phyloP scores from a whole-genome alignment of 1,140 invertebrate species.

The Psix sp. region DNA sequence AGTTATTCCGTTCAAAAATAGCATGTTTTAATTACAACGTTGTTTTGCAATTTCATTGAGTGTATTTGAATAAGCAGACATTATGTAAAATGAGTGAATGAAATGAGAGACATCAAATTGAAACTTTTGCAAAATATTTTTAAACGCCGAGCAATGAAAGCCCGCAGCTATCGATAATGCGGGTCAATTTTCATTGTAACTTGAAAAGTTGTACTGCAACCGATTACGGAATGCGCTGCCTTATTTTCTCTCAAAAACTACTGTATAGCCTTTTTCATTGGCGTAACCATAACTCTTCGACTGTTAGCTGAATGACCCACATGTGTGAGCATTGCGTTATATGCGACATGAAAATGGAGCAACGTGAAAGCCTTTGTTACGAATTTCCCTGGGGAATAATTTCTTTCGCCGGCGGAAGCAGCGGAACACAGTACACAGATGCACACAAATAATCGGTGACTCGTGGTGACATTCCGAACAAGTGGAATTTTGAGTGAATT shows the following conservation, averaged over 20 bases:
- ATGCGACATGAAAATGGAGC: slow-evolving; percentile 50
- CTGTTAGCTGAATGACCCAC: slow-evolving; percentile 30
- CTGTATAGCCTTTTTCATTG: not conserved
- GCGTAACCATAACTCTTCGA: slow-evolving; percentile 1
- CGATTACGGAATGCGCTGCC: slow-evolving; percentile 20
- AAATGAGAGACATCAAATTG: too few species aligned
- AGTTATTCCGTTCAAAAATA: too few species aligned
- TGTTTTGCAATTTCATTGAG: too few species aligned
- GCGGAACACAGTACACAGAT: slow-evolving; percentile 64
- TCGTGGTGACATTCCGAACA: slow-evolving; percentile 65
- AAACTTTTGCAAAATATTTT: too few species aligned
- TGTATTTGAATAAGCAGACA: too few species aligned
- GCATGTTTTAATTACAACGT: too few species aligned
- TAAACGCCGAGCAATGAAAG: slow-evolving; percentile 21
- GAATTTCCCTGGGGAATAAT: slow-evolving; percentile 67
- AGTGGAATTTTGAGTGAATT: slow-evolving; percentile 54
- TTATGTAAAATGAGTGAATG: too few species aligned
- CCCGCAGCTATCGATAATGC: slow-evolving; percentile 25
- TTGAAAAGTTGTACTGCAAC: slow-evolving; percentile 5
- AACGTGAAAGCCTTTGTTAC: slow-evolving; percentile 64
- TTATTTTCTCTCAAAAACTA: not conserved
- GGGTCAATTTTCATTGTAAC: slow-evolving; percentile 32
- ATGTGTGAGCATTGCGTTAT: slow-evolving; percentile 31
- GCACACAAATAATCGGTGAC: slow-evolving; percentile 65
- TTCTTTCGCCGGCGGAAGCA: slow-evolving; percentile 63